Evolutionary conservation across 2,797 vertebrate genomes (phyloP).

Genomic region (Microctenopoma lineatum): DNA sequence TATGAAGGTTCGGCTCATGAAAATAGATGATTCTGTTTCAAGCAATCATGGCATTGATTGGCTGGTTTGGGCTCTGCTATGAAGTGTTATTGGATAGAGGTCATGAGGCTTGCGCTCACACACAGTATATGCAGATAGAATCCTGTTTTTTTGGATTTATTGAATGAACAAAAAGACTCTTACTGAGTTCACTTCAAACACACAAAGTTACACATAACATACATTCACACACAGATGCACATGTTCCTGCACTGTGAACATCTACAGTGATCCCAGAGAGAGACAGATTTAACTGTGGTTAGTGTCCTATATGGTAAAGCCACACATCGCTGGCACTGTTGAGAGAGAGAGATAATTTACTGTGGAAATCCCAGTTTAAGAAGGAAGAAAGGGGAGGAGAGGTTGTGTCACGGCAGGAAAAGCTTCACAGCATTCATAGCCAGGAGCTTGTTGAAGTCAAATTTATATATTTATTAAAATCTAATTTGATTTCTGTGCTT

Average conservation of each 20-base stretch:
- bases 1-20: conserved; percentile 27
- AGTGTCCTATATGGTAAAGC: conserved; percentile 8
- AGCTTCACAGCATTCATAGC: conserved; percentile 21
- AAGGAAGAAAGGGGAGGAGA: conserved; percentile 24
- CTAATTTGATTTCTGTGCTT: conserved; percentile 41
- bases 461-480: conserved; percentile 39
- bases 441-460: conserved; percentile 49
- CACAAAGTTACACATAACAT: background rate
- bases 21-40: conserved; percentile 48
- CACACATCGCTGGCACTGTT: background rate
- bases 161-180: conserved; percentile 33
- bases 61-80: conserved; percentile 47
- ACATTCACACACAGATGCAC: background rate
- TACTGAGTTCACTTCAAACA: background rate
- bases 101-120: background rate
- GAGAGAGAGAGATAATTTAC: conserved; percentile 47
- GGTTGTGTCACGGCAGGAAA: conserved; percentile 18
- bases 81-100: conserved; percentile 39
- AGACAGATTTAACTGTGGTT: background rate
- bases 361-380: conserved; percentile 53
- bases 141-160: background rate
- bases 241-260: conserved; percentile 4
- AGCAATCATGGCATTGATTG: conserved; percentile 46
- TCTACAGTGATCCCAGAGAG: background rate
- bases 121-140: background rate